Conservation (phyloP, 2,888 invertebrate genomes). For the Lagria hirta region DNA sequence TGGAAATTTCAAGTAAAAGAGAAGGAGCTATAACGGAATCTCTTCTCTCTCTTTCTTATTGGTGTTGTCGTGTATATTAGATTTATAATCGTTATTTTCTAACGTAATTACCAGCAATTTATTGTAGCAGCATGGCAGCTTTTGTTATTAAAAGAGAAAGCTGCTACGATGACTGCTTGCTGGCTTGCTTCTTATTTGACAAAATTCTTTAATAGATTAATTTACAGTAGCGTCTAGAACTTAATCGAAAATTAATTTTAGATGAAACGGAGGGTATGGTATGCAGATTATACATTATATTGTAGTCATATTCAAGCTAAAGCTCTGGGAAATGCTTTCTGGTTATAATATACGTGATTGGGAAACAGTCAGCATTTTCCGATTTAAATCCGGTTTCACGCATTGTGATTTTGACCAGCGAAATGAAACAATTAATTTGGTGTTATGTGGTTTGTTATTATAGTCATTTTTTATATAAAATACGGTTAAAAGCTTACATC, state of each 20-base stretch:
- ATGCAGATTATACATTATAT: conserved; percentile 2
- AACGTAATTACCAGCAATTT: conserved; percentile 30
- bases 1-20: too few species aligned
- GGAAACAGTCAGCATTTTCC: conserved; percentile 24
- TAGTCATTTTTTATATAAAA: too few species aligned
- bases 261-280: conserved; percentile 1
- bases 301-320: conserved; percentile 1
- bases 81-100: conserved; percentile 31
- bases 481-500: too few species aligned
- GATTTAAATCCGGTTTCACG: conserved; percentile 26
- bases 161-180: too few species aligned
- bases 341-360: conserved; percentile 20
- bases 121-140: conserved; percentile 27
- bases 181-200: conserved; percentile 6
- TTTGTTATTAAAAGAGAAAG: conserved; percentile 30
- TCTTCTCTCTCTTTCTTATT: conserved; percentile 21
- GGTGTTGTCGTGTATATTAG: conserved; percentile 27
- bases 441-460: too few species aligned
- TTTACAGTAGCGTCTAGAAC: conserved; percentile 2
- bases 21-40: too few species aligned
- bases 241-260: conserved; percentile 23
- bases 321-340: conserved; percentile 6
- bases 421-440: conserved; percentile 10
- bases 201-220: conserved; percentile 9
- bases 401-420: conserved; percentile 15